Percentiles rank a stretch among this genome's conserved stretches.
phyloP scores from a whole-genome alignment of 2,797 vertebrate genomes.

The Muraenolepis orangiensis region DNA sequence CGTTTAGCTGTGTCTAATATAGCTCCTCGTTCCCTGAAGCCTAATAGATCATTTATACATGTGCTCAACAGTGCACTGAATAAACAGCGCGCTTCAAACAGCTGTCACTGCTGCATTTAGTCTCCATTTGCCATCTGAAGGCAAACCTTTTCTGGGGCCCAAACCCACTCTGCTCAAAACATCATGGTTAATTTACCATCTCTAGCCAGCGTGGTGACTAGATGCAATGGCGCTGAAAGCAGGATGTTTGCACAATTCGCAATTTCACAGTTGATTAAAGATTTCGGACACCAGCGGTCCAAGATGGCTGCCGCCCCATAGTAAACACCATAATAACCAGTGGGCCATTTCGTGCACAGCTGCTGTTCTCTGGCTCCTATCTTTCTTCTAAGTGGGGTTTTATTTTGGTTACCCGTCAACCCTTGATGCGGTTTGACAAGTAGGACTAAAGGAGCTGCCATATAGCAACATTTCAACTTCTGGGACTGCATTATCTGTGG shows the following conservation, averaged over 20 bases:
- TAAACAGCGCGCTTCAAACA: neutral
- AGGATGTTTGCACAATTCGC: neutral
- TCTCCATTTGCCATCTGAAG: neutral
- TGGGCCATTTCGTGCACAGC: neutral
- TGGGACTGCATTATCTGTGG: too few relatives aligned
- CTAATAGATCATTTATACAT: neutral
- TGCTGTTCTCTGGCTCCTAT: neutral
- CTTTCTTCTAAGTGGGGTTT: too few relatives aligned
- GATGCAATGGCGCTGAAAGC: neutral
- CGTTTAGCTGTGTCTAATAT: neutral
- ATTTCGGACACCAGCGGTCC: neutral
- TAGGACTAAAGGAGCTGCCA: too few relatives aligned
- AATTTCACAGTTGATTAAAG: neutral
- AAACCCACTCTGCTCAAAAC: neutral
- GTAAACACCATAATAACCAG: neutral
- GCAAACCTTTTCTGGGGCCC: neutral
- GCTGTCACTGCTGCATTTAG: neutral
- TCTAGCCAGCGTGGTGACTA: neutral
- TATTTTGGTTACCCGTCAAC: too few relatives aligned
- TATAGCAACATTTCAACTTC: too few relatives aligned
- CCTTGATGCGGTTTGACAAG: too few relatives aligned
- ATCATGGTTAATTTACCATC: neutral
- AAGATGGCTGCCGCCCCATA: neutral
- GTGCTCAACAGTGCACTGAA: neutral
- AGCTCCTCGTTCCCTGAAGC: neutral